A percentile compares a stretch with the other conserved stretches of the same genome.
Conservation (phyloP, 2,888 invertebrate species). For the Dynastes grantii region DNA sequence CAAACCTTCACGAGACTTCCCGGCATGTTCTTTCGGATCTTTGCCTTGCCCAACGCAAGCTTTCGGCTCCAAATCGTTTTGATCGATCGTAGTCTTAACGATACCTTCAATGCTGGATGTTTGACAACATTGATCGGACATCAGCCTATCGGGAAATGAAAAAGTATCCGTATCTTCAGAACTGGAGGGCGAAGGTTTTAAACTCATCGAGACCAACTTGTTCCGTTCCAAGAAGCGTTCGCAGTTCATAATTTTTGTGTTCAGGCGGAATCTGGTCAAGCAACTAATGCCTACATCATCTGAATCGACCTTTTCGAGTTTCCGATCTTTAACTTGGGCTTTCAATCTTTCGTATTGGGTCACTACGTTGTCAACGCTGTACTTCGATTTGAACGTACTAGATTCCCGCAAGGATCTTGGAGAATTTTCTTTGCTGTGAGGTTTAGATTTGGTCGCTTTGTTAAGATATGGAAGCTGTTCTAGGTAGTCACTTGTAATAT, state of each 20-base stretch:
- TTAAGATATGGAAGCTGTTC: no score
- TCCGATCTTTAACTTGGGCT: background rate
- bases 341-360: constrained; percentile 30
- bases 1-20: background rate
- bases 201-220: constrained; percentile 25
- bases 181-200: constrained; percentile 13
- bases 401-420: background rate
- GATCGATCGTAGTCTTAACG: constrained; percentile 4
- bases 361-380: constrained; percentile 15
- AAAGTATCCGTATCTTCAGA: background rate
- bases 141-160: background rate
- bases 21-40: background rate
- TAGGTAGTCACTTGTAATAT: no score
- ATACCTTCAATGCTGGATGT: constrained; percentile 14
- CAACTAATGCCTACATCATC: constrained; percentile 34
- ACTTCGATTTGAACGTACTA: background rate
- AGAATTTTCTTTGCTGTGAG: background rate
- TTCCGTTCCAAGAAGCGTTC: constrained; percentile 41
- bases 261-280: constrained; percentile 10
- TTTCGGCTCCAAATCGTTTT: background rate
- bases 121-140: constrained; percentile 15
- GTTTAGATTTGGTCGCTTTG: no score
- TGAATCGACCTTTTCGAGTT: constrained; percentile 20
- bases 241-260: constrained; percentile 33
- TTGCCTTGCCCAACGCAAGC: no score